phyloP scores from a whole-genome alignment of 2,113 vertebrate species.

The Eulemur macaco region DNA sequence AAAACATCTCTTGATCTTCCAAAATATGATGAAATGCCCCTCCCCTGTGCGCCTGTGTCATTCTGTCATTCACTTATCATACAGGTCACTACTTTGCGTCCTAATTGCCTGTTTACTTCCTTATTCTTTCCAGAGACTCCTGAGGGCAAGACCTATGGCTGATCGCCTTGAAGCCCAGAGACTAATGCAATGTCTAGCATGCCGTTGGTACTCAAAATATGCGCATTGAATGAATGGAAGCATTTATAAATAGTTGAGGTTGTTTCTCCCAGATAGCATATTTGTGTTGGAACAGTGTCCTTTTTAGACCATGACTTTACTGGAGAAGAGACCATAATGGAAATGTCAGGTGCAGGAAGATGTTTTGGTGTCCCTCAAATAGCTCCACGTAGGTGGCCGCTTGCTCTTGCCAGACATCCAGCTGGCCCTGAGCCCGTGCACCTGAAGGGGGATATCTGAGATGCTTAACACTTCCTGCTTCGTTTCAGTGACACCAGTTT shows the following conservation, averaged over 20 bases:
- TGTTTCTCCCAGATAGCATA: background rate
- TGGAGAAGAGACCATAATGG: background rate
- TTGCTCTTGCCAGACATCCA: background rate
- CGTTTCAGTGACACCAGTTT: background rate
- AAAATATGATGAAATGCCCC: background rate
- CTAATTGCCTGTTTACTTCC: background rate
- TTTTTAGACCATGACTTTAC: background rate
- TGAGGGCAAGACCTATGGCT: background rate
- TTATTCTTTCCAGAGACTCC: background rate
- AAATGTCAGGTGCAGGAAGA: conserved; percentile 29
- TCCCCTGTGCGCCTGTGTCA: background rate
- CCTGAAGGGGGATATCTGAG: conserved; percentile 42
- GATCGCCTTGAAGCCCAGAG: background rate
- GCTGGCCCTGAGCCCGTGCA: background rate
- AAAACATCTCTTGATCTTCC: background rate
- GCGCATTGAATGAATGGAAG: background rate
- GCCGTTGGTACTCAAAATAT: background rate
- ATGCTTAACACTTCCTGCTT: background rate
- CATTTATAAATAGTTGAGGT: conserved; percentile 1
- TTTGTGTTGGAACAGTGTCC: conserved; percentile 1
- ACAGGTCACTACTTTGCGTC: background rate
- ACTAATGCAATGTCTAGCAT: background rate
- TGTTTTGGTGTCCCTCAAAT: conserved; percentile 43
- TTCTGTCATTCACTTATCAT: background rate
- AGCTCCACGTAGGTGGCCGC: conserved; percentile 23